A percentile compares a stretch with the other conserved stretches of the same genome.
Evolutionary conservation across 53 echinoderm and acorn worm species (phyloP).

Genomic region (Temnopleurus reevesii): DNA sequence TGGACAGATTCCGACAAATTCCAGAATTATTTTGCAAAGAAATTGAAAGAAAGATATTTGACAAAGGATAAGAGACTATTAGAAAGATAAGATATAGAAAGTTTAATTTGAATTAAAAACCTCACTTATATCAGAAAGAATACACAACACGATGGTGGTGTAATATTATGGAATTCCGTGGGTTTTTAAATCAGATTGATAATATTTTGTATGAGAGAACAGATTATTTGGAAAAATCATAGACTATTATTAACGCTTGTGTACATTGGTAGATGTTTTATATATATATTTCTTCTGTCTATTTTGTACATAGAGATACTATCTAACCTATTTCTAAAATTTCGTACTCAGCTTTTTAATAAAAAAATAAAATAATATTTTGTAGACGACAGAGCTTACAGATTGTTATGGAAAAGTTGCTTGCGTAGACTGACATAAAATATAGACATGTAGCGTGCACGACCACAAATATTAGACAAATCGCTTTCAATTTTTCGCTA

Average conservation of each 20-base stretch:
- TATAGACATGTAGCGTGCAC: conserved; percentile 39
- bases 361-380: conserved; percentile 54
- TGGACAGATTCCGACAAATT: background rate
- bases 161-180: conserved; percentile 31
- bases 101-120: conserved; percentile 50
- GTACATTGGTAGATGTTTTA: conserved; percentile 61
- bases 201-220: conserved; percentile 56
- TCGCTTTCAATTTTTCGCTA: background rate
- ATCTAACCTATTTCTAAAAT: conserved; percentile 61
- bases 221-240: conserved; percentile 55
- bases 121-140: background rate
- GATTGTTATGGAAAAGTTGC: conserved; percentile 47
- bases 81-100: conserved; percentile 30
- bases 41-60: conserved; percentile 22
- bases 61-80: conserved; percentile 50
- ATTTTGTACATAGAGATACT: conserved; percentile 64
- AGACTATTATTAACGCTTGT: conserved; percentile 56
- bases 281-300: conserved; percentile 61
- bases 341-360: conserved; percentile 62
- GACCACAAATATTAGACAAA: background rate
- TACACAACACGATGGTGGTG: background rate
- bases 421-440: conserved; percentile 51
- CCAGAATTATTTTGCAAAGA: conserved; percentile 50
- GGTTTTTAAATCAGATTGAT: conserved; percentile 59
- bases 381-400: conserved; percentile 46